Evolutionary conservation across 2,797 vertebrate species (phyloP).

Genomic region (Sternotherus odoratus): DNA sequence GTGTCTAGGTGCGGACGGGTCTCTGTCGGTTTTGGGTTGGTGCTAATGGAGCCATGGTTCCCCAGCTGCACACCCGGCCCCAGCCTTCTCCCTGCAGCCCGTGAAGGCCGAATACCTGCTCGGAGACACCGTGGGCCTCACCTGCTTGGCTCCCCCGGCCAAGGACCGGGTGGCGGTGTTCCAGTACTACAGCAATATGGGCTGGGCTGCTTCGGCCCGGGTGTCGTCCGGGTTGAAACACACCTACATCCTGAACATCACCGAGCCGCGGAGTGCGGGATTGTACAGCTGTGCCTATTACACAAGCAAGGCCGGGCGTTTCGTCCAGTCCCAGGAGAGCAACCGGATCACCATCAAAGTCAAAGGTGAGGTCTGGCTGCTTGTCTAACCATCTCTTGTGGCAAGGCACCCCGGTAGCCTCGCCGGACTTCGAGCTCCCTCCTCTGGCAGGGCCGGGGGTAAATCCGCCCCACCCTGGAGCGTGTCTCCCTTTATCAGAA

Average conservation of each 20-base stretch:
- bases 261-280: accelerated
- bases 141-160: background rate
- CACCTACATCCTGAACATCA: background rate
- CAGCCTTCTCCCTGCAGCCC: background rate
- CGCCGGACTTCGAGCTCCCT: too few relatives aligned
- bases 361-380: background rate
- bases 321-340: background rate
- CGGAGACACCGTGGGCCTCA: background rate
- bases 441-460: too few relatives aligned
- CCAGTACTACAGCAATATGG: background rate
- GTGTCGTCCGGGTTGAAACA: background rate
- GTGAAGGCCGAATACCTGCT: background rate
- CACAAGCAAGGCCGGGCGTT: accelerated
- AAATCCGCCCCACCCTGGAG: too few relatives aligned
- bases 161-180: background rate
- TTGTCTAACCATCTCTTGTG: background rate
- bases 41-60: background rate
- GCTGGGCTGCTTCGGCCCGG: background rate
- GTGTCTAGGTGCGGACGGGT: too few relatives aligned
- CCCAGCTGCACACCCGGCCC: background rate
- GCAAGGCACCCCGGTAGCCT: too few relatives aligned
- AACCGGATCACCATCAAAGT: background rate
- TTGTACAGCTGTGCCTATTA: background rate
- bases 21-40: background rate
- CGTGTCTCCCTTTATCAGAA: too few relatives aligned